Conservation (phyloP, 2,113 vertebrate species). For the Passer domesticus region DNA sequence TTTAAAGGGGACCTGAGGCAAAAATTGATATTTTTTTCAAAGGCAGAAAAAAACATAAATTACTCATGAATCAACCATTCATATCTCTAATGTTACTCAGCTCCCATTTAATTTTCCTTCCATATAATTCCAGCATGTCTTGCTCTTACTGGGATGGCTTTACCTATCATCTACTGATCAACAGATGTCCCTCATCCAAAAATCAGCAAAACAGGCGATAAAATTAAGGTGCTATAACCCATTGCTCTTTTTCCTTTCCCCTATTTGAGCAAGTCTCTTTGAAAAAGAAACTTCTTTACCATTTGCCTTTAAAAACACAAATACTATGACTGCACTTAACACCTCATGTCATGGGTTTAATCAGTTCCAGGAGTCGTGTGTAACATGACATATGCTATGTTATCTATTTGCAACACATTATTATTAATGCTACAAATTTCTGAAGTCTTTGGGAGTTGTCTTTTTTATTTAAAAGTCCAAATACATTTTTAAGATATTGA, state of each 20-base stretch:
- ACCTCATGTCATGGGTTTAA: neutral
- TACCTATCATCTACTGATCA: neutral
- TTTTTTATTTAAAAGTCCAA: neutral
- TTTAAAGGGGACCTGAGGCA: neutral
- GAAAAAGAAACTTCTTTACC: neutral
- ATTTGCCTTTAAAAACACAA: neutral
- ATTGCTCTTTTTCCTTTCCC: neutral
- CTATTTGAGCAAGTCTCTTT: neutral
- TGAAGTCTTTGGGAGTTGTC: neutral
- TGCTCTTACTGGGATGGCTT: neutral
- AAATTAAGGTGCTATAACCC: neutral
- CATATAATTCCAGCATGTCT: neutral
- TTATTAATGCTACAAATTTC: neutral
- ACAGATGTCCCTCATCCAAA: neutral
- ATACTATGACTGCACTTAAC: rapidly evolving
- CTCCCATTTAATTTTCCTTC: neutral
- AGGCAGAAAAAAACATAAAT: neutral
- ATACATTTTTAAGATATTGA: neutral
- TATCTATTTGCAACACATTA: neutral
- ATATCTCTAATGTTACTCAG: neutral
- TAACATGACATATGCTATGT: neutral
- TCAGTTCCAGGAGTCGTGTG: neutral
- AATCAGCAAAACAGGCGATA: neutral
- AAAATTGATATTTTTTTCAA: neutral
- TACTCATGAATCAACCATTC: neutral